Evolutionary conservation across 2,888 invertebrate species (phyloP).

Genomic region (Cephus rjabovi): DNA sequence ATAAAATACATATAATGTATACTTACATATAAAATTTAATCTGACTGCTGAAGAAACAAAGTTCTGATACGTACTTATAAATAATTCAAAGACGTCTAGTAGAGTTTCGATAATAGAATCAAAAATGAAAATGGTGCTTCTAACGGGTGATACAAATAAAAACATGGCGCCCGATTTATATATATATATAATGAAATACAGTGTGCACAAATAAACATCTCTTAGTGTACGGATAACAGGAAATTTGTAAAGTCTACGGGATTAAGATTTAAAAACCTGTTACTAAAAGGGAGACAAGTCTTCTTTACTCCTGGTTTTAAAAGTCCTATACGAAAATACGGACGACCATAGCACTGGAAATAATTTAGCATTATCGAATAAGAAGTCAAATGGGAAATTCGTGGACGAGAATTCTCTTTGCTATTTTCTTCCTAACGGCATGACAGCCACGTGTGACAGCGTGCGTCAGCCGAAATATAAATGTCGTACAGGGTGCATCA

Average conservation of each 20-base stretch:
- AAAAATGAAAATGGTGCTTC: slow-evolving; percentile 24
- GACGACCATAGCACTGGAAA: neutral
- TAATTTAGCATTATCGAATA: neutral
- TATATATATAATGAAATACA: neutral
- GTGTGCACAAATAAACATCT: neutral
- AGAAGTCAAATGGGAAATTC: neutral
- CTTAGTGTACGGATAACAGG: no score
- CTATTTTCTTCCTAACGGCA: neutral
- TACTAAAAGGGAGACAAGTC: neutral
- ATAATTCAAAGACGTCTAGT: slow-evolving; percentile 10
- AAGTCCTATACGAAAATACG: neutral
- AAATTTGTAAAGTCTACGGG: neutral
- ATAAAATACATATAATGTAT: neutral
- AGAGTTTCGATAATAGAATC: slow-evolving; percentile 18
- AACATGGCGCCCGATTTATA: neutral
- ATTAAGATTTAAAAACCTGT: neutral
- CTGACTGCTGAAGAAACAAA: slow-evolving; percentile 16
- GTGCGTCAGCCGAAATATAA: slow-evolving; percentile 7
- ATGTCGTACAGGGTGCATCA: slow-evolving; percentile 28
- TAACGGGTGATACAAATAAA: neutral
- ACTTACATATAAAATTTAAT: neutral
- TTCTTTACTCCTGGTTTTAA: neutral
- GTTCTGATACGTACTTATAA: slow-evolving; percentile 25
- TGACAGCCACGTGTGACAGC: neutral
- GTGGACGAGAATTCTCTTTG: neutral